Conservation (phyloP, 2,113 vertebrate species). For the Erythrocebus patas region DNA sequence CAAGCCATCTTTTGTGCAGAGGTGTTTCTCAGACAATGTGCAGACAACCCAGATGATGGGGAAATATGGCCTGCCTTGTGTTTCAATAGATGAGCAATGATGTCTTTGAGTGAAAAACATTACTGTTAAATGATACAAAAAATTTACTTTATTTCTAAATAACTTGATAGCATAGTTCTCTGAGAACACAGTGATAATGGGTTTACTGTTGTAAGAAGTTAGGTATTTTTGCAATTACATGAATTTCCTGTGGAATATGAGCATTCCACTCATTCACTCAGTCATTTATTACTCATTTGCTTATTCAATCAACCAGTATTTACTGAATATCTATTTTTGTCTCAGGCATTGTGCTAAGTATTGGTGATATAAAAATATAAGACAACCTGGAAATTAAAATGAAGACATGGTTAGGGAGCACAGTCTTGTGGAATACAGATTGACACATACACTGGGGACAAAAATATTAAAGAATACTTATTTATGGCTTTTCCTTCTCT, state of each 20-base stretch:
- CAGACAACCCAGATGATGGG: not conserved
- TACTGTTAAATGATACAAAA: not conserved
- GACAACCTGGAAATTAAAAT: not conserved
- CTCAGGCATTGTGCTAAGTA: not conserved
- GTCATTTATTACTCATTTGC: not conserved
- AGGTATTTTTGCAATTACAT: not conserved
- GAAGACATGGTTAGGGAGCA: not conserved
- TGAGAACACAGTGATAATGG: not conserved
- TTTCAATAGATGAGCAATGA: not conserved
- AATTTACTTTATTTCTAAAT: not conserved
- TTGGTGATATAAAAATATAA: not conserved
- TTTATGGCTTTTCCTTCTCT: not conserved
- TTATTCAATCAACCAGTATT: not conserved
- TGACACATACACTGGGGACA: not conserved
- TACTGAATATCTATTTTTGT: not conserved
- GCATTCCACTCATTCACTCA: not conserved
- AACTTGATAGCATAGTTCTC: not conserved
- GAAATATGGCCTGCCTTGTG: not conserved
- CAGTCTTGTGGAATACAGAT: not conserved
- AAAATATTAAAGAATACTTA: not conserved
- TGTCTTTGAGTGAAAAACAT: not conserved
- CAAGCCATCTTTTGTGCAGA: not conserved
- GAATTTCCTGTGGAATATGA: constrained; percentile 11
- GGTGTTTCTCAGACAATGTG: not conserved
- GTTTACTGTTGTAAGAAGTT: not conserved